Evolutionary conservation across 1,140 invertebrate species (phyloP).

Genomic region (Drosophila setifemur): DNA sequence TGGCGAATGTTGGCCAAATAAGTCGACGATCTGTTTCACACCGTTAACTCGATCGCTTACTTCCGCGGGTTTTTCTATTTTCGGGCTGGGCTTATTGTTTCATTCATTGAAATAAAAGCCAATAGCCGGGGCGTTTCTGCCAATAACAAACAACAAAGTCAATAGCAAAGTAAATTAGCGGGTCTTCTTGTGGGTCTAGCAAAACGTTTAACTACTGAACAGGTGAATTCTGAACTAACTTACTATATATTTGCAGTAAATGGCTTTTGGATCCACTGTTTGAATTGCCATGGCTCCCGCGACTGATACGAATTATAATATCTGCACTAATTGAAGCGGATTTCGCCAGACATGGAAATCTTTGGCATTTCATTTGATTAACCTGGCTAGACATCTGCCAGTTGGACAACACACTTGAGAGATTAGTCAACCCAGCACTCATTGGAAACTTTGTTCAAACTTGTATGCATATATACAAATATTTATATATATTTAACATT

Average conservation of each 20-base stretch:
- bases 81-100: conserved; percentile 1
- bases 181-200: too few relatives aligned
- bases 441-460: too few relatives aligned
- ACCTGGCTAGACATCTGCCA: conserved; percentile 17
- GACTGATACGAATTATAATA: conserved; percentile 36
- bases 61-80: conserved; percentile 57
- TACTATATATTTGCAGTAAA: not conserved
- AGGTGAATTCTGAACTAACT: conserved; percentile 30
- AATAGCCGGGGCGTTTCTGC: conserved; percentile 16
- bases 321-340: conserved; percentile 33
- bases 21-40: conserved; percentile 59
- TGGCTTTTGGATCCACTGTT: not conserved
- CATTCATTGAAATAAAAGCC: not conserved
- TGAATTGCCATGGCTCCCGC: conserved; percentile 10
- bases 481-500: too few relatives aligned
- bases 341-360: conserved; percentile 47
- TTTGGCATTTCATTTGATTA: conserved; percentile 37
- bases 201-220: not conserved
- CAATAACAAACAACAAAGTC: conserved; percentile 6
- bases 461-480: too few relatives aligned
- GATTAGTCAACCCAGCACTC: conserved; percentile 4
- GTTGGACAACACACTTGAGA: not conserved
- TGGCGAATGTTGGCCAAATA: conserved; percentile 57
- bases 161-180: conserved; percentile 43
- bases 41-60: conserved; percentile 53